These are phyloP conservation scores for Ageneiosus marmoratus DNA, from an alignment of 2,113 vertebrate species.

Conservation along the genomic window DNA sequence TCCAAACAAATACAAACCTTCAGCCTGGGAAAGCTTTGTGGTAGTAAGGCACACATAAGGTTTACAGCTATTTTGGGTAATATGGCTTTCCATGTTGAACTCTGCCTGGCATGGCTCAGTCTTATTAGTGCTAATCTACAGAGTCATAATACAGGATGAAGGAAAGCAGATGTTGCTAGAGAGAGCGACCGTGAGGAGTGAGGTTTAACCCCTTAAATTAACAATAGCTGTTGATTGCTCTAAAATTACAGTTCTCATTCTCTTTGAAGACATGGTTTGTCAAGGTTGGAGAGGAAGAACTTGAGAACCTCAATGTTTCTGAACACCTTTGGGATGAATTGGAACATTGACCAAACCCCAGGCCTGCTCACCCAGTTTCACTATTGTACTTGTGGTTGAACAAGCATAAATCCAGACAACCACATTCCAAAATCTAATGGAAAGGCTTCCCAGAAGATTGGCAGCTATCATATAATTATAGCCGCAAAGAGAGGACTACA, in stretches of 20 bases:
- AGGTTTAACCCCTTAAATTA: background rate
- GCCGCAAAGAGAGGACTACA: background rate
- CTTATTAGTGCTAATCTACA: background rate
- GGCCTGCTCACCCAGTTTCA: background rate
- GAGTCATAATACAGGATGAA: background rate
- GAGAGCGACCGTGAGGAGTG: background rate
- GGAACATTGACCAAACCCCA: too few relatives aligned
- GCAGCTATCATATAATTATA: background rate
- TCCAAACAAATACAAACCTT: background rate
- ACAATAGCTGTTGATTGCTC: background rate
- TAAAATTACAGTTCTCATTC: background rate
- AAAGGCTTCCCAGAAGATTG: background rate
- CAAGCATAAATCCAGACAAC: background rate
- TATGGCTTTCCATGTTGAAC: background rate
- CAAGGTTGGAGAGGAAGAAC: too few relatives aligned
- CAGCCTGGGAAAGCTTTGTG: background rate
- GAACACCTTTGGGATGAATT: too few relatives aligned
- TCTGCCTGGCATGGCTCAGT: background rate
- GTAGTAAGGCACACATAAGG: background rate
- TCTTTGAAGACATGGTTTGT: background rate
- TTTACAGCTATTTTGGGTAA: background rate
- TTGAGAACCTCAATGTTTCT: too few relatives aligned
- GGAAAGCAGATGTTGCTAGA: background rate
- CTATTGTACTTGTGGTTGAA: background rate
- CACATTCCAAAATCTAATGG: background rate